These are phyloP conservation scores for Takifugu flavidus DNA, from an alignment of 2,113 vertebrate genomes.

Conservation along the genomic window DNA sequence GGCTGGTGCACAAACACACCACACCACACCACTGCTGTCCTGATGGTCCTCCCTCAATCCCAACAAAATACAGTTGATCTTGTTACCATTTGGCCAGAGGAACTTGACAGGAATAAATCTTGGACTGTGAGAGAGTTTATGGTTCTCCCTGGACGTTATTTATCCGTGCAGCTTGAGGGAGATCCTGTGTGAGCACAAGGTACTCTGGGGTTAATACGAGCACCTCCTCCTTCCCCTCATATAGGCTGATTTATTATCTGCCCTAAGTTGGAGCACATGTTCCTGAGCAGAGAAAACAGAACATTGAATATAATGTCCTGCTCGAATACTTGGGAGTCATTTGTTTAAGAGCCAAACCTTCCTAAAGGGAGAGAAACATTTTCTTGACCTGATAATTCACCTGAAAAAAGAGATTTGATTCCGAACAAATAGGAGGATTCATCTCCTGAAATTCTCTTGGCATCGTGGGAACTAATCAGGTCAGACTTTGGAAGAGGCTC, in stretches of 20 bases:
- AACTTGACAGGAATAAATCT: slow-evolving; percentile 63
- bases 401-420: too few relatives aligned
- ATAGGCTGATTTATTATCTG: slow-evolving; percentile 70
- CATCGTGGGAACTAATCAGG: too few relatives aligned
- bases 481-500: too few relatives aligned
- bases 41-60: slow-evolving; percentile 46
- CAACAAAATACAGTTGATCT: slow-evolving; percentile 60
- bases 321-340: slow-evolving; percentile 58
- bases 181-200: slow-evolving; percentile 68
- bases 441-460: too few relatives aligned
- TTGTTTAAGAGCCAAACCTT: slow-evolving; percentile 44
- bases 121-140: slow-evolving; percentile 55
- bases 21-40: slow-evolving; percentile 40
- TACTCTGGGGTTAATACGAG: slow-evolving; percentile 72
- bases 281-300: slow-evolving; percentile 61
- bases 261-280: slow-evolving; percentile 76
- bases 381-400: slow-evolving; percentile 43
- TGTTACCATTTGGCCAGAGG: slow-evolving; percentile 58
- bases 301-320: slow-evolving; percentile 65
- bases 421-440: too few relatives aligned
- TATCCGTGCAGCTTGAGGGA: slow-evolving; percentile 63
- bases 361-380: slow-evolving; percentile 47
- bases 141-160: slow-evolving; percentile 67
- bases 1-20: slow-evolving; percentile 39
- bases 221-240: slow-evolving; percentile 71